phyloP scores from a whole-genome alignment of 53 echinoderm and acorn worm genomes.

The Arbacia lixula region DNA sequence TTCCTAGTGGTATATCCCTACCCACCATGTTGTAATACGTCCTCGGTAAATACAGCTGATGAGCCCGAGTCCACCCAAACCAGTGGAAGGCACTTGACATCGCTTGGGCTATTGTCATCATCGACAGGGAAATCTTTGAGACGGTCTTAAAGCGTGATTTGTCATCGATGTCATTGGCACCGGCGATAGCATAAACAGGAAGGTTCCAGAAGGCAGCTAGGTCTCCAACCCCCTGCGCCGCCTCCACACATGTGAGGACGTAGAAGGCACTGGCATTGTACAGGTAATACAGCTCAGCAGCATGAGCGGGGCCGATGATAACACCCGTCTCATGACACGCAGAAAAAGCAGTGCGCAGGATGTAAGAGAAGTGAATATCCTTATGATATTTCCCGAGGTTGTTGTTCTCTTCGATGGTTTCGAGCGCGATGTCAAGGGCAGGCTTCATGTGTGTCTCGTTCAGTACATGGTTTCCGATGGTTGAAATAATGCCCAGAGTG shows the following conservation, averaged over 20 bases:
- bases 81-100: too few relatives aligned
- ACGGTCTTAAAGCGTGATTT: too few relatives aligned
- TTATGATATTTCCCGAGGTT: not conserved
- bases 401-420: not conserved
- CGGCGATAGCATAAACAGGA: too few relatives aligned
- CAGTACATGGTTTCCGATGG: not conserved
- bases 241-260: not conserved
- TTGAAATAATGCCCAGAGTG: slow-evolving; percentile 7
- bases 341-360: not conserved
- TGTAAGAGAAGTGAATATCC: slow-evolving; percentile 1
- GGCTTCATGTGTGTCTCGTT: slow-evolving; percentile 23
- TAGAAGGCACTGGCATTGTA: slow-evolving; percentile 42
- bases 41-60: too few relatives aligned
- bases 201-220: slow-evolving; percentile 37
- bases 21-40: too few relatives aligned
- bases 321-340: not conserved
- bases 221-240: not conserved
- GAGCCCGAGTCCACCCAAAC: too few relatives aligned
- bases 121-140: too few relatives aligned
- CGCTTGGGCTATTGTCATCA: too few relatives aligned
- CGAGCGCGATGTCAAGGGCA: slow-evolving; percentile 2
- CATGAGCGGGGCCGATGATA: slow-evolving; percentile 22
- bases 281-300: slow-evolving; percentile 17
- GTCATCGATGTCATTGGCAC: too few relatives aligned
- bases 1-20: too few relatives aligned